Evolutionary conservation across 2,888 invertebrate species (phyloP).

Genomic region (Arge pagana): DNA sequence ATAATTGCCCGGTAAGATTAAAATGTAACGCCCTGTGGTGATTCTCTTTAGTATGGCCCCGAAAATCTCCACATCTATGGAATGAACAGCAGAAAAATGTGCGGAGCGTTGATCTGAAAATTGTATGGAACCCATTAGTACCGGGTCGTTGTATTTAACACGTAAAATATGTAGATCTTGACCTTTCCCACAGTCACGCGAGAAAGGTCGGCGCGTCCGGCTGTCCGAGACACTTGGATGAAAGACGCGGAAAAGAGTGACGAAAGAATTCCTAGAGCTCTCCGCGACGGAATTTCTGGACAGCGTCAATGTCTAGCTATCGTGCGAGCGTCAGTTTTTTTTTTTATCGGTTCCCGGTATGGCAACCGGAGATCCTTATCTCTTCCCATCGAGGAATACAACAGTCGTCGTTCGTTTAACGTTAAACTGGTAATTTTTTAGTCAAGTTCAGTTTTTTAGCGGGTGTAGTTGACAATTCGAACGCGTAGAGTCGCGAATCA

Average conservation of each 20-base stretch:
- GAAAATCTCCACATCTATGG: too few species aligned
- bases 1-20: too few species aligned
- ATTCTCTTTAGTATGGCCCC: too few species aligned
- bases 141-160: conserved; percentile 7
- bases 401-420: too few species aligned
- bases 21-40: too few species aligned
- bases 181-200: conserved; percentile 18
- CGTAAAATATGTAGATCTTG: conserved; percentile 8
- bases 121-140: neutral
- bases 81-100: neutral
- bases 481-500: conserved; percentile 5
- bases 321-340: conserved; percentile 5
- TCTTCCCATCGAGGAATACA: conserved; percentile 22
- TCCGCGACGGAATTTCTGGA: neutral
- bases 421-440: too few species aligned
- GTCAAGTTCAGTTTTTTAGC: too few species aligned
- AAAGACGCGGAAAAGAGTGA: neutral
- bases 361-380: conserved; percentile 27
- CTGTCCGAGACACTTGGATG: neutral
- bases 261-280: neutral
- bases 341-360: neutral
- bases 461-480: conserved; percentile 3
- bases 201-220: neutral
- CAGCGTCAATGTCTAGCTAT: neutral
- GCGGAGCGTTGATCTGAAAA: neutral